Base-by-base conservation (phyloP, 2,888 invertebrate genomes). In the Scaptomyza reducta region DNA sequence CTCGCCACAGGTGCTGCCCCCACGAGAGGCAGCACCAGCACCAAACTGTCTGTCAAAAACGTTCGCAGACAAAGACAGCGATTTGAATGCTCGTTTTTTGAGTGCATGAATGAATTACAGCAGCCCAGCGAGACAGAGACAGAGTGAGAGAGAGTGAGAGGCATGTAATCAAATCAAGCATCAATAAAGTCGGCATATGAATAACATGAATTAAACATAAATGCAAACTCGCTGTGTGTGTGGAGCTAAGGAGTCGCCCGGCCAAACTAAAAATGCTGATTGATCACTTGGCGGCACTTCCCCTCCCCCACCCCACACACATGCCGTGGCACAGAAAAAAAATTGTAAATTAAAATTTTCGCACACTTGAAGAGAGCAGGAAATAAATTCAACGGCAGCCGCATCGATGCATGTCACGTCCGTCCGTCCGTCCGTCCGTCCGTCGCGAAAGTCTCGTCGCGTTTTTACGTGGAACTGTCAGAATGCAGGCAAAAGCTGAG, bases 191-290 rank as follows among this genome's bases (percentile, higher is more conserved):
- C 81, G 70, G 87, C 88, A 74, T 87, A 87, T 83, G 80, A 83
- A 83, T 83, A 80, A 83, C 83, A 89, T 88, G 89, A 89, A 89
- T 89, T 89, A 88, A 86, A 88, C 89, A 88, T 88, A 89, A 89
- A 88, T 89, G 89, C 88, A 89, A 87, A 88, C 65, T 9, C 65
- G 62, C 25, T 29, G 14, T 9, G 42, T 29, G 38, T 9, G 42
- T 16, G 44, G 53, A 46, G 35, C 31, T n/a, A 54, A 56, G 55
- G 51, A 59, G 54, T 22, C 35, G 22, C n/a, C 31, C n/a, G n/a
- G n/a, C n/a, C n/a, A 31, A 1, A 11, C 0, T 16, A 40, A 60
- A 57, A 41, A 68, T 49, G 57, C 76, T 76, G 76, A 76, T 76
- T 78, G 76, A 76, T 76, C 76, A 76, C 76, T 78, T 74, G 74